A percentile compares a stretch with the other conserved stretches of the same genome.
Evolutionary conservation across 1,140 invertebrate species (phyloP).

Genomic region (Eubasilissa regina): DNA sequence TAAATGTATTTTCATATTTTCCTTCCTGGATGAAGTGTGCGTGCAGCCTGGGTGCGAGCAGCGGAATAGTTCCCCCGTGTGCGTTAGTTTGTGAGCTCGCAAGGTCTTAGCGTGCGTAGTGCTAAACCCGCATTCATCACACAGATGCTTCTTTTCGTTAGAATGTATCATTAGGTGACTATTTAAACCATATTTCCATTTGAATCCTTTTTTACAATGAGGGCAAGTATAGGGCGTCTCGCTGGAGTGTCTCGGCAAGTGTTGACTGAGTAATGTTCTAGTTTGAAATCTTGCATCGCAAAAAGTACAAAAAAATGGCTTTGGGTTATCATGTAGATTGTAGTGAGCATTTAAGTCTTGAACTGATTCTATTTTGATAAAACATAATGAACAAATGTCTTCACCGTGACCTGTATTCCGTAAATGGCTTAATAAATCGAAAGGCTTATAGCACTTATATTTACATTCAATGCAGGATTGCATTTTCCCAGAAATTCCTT

Average conservation of each 20-base stretch:
- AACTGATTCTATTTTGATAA: constrained; percentile 66
- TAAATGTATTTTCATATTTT: constrained; percentile 71
- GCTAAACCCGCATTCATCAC: constrained; percentile 76
- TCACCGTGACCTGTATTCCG: constrained; percentile 69
- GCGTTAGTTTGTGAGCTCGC: constrained; percentile 73
- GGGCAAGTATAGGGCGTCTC: constrained; percentile 74
- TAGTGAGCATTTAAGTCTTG: constrained; percentile 69
- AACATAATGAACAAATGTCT: constrained; percentile 71
- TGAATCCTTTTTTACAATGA: constrained; percentile 76
- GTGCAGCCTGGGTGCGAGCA: constrained; percentile 71
- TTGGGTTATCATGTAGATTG: constrained; percentile 68
- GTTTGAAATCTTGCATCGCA: constrained; percentile 73
- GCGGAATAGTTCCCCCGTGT: constrained; percentile 73
- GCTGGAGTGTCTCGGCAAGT: constrained; percentile 74
- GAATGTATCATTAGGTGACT: constrained; percentile 75
- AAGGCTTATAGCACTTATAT: constrained; percentile 66
- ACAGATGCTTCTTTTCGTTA: constrained; percentile 74
- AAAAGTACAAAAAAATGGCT: constrained; percentile 72
- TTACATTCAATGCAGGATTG: constrained; percentile 67
- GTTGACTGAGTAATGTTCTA: constrained; percentile 70
- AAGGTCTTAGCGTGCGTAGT: constrained; percentile 75
- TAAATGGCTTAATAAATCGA: constrained; percentile 67
- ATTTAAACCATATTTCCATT: constrained; percentile 77
- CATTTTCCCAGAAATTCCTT: constrained; percentile 62
- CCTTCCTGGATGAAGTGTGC: constrained; percentile 70